A percentile compares a stretch with the other conserved stretches of the same genome.
These are phyloP conservation scores for Pangasius macronema DNA, from an alignment of 2,797 vertebrate genomes.

Conservation along the genomic window DNA sequence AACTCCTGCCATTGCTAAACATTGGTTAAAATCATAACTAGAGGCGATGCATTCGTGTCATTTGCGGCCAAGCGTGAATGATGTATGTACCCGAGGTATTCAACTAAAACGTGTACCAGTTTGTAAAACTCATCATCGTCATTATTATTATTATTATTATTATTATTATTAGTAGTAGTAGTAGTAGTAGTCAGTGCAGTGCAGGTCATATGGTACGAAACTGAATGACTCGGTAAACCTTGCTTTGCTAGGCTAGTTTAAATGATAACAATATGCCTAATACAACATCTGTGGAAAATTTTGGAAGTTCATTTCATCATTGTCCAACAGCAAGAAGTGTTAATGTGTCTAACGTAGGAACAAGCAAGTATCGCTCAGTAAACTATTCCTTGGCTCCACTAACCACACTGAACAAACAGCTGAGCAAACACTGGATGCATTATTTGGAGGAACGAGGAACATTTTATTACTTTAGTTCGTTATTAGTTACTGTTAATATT, in stretches of 20 bases:
- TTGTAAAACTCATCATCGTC: not conserved
- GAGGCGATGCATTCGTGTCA: slow-evolving; percentile 55
- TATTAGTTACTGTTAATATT: not conserved
- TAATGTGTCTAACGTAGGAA: not conserved
- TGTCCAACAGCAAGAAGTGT: not conserved
- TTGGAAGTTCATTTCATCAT: not conserved
- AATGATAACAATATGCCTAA: not conserved
- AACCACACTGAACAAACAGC: not conserved
- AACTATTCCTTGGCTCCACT: not conserved
- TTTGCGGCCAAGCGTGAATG: slow-evolving; percentile 61
- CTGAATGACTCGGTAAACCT: not conserved
- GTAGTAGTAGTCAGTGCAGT: too few species aligned
- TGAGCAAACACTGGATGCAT: not conserved
- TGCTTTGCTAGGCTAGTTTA: not conserved
- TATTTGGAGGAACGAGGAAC: not conserved
- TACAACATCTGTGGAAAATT: not conserved
- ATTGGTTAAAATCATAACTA: slow-evolving; percentile 66
- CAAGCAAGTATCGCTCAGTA: not conserved
- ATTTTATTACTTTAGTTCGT: not conserved
- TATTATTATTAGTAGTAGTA: not conserved
- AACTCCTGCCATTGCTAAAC: slow-evolving; percentile 74
- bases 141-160: not conserved
- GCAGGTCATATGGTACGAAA: not conserved
- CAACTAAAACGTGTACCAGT: not conserved
- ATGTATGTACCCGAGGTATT: not conserved